These are phyloP conservation scores for Sinocyclocheilus anophthalmus DNA, from an alignment of 2,113 vertebrate genomes.

Conservation along the genomic window DNA sequence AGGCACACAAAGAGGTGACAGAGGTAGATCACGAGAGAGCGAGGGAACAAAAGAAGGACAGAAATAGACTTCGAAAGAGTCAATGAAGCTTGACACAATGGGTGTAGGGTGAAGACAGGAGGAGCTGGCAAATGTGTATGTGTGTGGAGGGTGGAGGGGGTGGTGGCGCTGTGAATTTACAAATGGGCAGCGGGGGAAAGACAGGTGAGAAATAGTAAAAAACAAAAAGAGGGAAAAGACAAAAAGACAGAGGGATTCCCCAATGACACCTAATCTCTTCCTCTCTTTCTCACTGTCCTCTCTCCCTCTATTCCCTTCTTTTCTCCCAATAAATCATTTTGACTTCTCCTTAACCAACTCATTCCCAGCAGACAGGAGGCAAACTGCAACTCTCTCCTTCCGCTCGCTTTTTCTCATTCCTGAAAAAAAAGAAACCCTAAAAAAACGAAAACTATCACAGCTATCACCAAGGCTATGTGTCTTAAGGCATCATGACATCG, in stretches of 20 bases:
- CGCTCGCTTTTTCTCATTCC: slow-evolving; percentile 51
- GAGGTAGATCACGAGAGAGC: slow-evolving; percentile 61
- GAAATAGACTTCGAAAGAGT: slow-evolving; percentile 57
- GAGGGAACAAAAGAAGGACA: slow-evolving; percentile 46
- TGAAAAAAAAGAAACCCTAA: neutral
- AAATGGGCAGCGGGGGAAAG: slow-evolving; percentile 36
- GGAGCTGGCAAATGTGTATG: slow-evolving; percentile 36
- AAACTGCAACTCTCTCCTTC: slow-evolving; percentile 68
- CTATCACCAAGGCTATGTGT: slow-evolving; percentile 58
- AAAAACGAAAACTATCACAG: slow-evolving; percentile 32
- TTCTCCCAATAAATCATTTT: slow-evolving; percentile 83
- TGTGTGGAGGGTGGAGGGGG: neutral
- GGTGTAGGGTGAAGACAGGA: slow-evolving; percentile 49
- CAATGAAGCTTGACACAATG: slow-evolving; percentile 55
- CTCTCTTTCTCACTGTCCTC: slow-evolving; percentile 67
- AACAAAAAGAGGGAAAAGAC: slow-evolving; percentile 58
- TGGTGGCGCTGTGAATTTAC: slow-evolving; percentile 51
- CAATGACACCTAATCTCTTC: slow-evolving; percentile 72
- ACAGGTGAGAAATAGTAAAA: slow-evolving; percentile 48
- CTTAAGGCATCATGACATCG: slow-evolving; percentile 57
- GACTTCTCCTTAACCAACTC: slow-evolving; percentile 82
- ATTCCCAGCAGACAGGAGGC: slow-evolving; percentile 79
- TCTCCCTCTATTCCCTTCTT: slow-evolving; percentile 73
- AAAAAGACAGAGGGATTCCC: slow-evolving; percentile 77
- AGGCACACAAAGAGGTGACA: slow-evolving; percentile 57